These are phyloP conservation scores for Eristalis intricaria DNA, from an alignment of 2,888 invertebrate genomes.

Conservation along the genomic window DNA sequence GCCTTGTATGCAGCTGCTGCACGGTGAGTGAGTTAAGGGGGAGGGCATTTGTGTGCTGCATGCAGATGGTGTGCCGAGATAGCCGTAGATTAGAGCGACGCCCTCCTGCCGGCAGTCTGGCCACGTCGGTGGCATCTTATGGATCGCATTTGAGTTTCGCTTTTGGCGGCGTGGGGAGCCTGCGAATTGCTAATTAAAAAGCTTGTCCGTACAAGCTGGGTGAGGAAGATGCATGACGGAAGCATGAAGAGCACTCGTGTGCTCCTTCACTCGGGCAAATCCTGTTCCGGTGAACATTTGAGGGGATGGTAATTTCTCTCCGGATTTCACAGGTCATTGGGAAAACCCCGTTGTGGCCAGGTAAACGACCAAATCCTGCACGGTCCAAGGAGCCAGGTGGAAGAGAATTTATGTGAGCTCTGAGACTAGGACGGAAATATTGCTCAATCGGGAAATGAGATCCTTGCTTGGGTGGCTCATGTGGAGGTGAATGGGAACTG, in stretches of 20 bases:
- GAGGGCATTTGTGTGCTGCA: not conserved
- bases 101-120: not conserved
- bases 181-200: not conserved
- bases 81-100: slow-evolving; percentile 13
- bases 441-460: no score
- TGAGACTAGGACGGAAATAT: no score
- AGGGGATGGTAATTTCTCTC: not conserved
- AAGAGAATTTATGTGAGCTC: not conserved
- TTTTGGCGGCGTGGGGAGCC: not conserved
- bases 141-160: slow-evolving; percentile 13
- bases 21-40: not conserved
- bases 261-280: not conserved
- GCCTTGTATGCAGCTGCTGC: slow-evolving; percentile 16
- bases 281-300: not conserved
- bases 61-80: not conserved
- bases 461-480: no score
- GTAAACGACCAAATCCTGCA: not conserved
- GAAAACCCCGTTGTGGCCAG: not conserved
- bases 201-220: not conserved
- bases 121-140: slow-evolving; percentile 2
- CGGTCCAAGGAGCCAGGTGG: not conserved
- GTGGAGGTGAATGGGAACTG: no score
- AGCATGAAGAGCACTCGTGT: not conserved
- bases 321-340: not conserved
- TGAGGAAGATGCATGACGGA: not conserved